These are phyloP conservation scores for Zaprionus vittiger DNA, from an alignment of 1,140 invertebrate genomes.

Conservation along the genomic window DNA sequence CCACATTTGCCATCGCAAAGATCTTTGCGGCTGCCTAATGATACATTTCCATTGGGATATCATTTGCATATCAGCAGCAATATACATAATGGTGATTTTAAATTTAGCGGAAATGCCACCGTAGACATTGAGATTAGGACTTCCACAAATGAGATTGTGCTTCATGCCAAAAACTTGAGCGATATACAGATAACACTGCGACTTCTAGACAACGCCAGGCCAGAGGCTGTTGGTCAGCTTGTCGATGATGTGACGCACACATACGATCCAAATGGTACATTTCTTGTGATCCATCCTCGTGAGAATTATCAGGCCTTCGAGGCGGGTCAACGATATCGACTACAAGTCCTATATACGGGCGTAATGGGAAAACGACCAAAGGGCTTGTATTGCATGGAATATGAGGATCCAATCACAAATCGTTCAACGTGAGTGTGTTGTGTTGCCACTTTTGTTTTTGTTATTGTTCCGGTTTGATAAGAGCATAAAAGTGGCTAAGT, in stretches of 20 bases:
- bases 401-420: conserved; percentile 71
- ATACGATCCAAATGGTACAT: conserved; percentile 35
- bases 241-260: conserved; percentile 68
- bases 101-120: conserved; percentile 86
- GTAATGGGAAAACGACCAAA: conserved; percentile 75
- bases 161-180: conserved; percentile 85
- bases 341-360: conserved; percentile 74
- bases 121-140: conserved; percentile 85
- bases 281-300: conserved; percentile 70
- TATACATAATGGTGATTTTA: conserved; percentile 84
- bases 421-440: conserved; percentile 62
- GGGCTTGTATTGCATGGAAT: conserved; percentile 88
- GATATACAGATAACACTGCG: conserved; percentile 66
- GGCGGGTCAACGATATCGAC: conserved; percentile 64
- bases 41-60: conserved; percentile 87
- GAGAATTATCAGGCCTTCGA: conserved; percentile 75
- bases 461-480: conserved; percentile 40
- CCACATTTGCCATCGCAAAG: conserved; percentile 1
- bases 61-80: conserved; percentile 87
- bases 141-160: conserved; percentile 84
- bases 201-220: conserved; percentile 40
- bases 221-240: conserved; percentile 20
- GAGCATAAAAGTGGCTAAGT: conserved; percentile 6
- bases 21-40: conserved; percentile 86
- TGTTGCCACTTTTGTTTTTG: not conserved